A percentile compares a stretch with the other conserved stretches of the same genome.
These are phyloP conservation scores for Ethmia dodecea DNA, from an alignment of 2,888 invertebrate genomes.

Conservation along the genomic window DNA sequence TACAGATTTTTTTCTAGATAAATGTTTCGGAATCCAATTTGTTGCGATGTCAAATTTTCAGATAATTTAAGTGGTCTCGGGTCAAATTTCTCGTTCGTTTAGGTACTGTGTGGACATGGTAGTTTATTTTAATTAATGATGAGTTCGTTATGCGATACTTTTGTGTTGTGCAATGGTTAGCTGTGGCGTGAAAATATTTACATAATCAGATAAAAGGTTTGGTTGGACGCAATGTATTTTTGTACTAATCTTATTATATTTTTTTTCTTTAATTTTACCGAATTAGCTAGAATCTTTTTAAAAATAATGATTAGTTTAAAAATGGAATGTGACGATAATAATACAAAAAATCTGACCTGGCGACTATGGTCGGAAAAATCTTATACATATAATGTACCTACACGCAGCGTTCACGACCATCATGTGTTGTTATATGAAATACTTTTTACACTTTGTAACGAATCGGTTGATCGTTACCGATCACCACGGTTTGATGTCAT, in stretches of 20 bases:
- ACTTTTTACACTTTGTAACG: constrained; percentile 61
- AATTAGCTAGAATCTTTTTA: too few species aligned
- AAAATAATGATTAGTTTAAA: too few species aligned
- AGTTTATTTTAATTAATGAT: constrained; percentile 33
- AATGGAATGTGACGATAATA: too few species aligned
- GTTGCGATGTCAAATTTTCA: constrained; percentile 38
- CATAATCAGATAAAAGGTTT: constrained; percentile 29
- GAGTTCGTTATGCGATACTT: constrained; percentile 14
- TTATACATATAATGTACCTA: constrained; percentile 30
- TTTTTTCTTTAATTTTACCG: too few species aligned
- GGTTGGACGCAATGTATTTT: too few species aligned
- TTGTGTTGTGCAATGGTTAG: constrained; percentile 25
- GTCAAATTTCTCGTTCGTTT: constrained; percentile 25
- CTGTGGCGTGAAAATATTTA: constrained; percentile 33
- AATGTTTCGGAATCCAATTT: constrained; percentile 44
- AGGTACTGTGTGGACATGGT: constrained; percentile 16
- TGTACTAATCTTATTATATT: too few species aligned
- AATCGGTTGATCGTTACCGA: constrained; percentile 56
- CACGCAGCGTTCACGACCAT: constrained; percentile 25
- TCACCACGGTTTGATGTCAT: constrained; percentile 53
- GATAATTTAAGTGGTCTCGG: constrained; percentile 33
- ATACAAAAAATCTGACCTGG: too few species aligned
- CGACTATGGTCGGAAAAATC: constrained; percentile 3
- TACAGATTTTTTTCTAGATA: constrained; percentile 39
- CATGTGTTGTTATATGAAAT: constrained; percentile 55